Percentiles rank a stretch among this genome's conserved stretches.
Conservation (phyloP, 2,797 vertebrate species). For the Onychomys torridus region DNA sequence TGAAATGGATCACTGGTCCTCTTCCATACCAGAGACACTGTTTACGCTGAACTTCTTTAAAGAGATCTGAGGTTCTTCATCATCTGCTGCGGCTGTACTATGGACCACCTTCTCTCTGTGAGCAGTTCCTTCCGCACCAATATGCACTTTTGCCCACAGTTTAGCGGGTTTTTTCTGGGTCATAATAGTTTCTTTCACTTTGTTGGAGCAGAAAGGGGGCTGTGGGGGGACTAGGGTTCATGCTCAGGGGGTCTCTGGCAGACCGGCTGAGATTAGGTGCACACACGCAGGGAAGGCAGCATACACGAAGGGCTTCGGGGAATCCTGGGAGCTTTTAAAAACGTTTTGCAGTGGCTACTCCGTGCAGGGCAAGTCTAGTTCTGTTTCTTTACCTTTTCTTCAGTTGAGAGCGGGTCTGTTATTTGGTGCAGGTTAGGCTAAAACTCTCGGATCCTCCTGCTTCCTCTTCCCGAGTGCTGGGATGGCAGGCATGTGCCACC, state of each 20-base stretch:
- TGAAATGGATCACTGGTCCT: background rate
- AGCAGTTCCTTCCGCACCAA: conserved; percentile 75
- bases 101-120: background rate
- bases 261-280: conserved; percentile 53
- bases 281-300: conserved; percentile 86
- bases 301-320: no score
- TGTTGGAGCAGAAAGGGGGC: conserved; percentile 69
- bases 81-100: background rate
- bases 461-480: background rate
- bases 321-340: background rate
- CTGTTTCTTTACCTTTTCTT: background rate
- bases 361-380: background rate
- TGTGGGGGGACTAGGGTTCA: conserved; percentile 9
- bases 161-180: conserved; percentile 98
- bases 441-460: background rate
- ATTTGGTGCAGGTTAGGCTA: background rate
- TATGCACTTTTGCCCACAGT: conserved; percentile 85
- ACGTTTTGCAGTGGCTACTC: background rate
- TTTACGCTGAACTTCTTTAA: background rate
- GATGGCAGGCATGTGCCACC: background rate
- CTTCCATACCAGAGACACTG: background rate
- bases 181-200: conserved; percentile 98
- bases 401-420: background rate
- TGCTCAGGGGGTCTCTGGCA: conserved; percentile 31
- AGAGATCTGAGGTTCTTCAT: background rate